Percentiles rank a stretch among this genome's conserved stretches.
Conservation (phyloP, 2,113 vertebrate species). For the Pundamilia nyererei region DNA sequence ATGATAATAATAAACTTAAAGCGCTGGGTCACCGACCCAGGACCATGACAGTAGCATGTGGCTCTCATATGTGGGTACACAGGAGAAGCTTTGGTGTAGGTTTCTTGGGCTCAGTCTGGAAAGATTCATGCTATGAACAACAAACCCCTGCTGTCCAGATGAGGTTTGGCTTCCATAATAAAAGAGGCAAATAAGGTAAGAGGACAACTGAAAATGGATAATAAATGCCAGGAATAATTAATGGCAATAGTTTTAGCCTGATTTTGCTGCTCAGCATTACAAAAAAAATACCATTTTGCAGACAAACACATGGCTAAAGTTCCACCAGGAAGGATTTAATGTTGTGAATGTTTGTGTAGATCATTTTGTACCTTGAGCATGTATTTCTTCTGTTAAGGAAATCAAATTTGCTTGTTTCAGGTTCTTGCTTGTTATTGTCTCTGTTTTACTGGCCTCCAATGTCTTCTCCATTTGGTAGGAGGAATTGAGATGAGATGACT, state of each 20-base stretch:
- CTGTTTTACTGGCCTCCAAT: constrained; percentile 13
- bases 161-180: neutral
- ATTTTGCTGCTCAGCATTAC: neutral
- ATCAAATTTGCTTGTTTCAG: constrained; percentile 10
- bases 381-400: neutral
- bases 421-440: constrained; percentile 26
- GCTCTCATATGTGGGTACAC: constrained; percentile 19
- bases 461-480: neutral
- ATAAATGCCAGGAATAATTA: neutral
- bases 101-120: neutral
- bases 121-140: constrained; percentile 31
- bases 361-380: neutral
- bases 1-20: too few species aligned
- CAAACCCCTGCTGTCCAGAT: neutral
- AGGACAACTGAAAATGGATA: neutral
- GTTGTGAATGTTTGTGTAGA: neutral
- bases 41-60: neutral
- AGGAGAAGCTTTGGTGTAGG: neutral
- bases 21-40: too few species aligned
- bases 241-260: neutral
- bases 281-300: neutral
- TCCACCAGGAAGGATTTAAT: neutral
- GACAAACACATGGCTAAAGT: neutral
- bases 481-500: constrained; percentile 27
- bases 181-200: neutral